Percentiles rank a stretch among this genome's conserved stretches.
Evolutionary conservation across 2,797 vertebrate genomes (phyloP).

Genomic region (Odontamblyopus rebecca): DNA sequence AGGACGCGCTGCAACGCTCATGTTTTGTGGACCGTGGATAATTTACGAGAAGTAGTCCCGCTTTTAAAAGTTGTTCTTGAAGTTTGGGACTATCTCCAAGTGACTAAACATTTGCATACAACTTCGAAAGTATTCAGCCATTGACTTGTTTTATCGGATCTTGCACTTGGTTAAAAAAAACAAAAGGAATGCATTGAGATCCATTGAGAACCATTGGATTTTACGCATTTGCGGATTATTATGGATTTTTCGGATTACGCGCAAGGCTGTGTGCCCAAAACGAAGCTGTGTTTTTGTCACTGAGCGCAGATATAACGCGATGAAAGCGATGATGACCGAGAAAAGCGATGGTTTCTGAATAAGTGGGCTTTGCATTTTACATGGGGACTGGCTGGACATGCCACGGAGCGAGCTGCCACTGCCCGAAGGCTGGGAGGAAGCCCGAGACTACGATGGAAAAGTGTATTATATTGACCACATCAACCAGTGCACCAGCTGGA

Average conservation of each 20-base stretch:
- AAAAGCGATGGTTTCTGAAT: slow-evolving; percentile 51
- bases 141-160: slow-evolving; percentile 8
- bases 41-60: slow-evolving; percentile 12
- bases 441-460: slow-evolving; percentile 94
- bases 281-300: slow-evolving; percentile 32
- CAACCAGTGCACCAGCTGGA: slow-evolving; percentile 92
- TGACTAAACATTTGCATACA: slow-evolving; percentile 1
- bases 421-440: slow-evolving; percentile 96
- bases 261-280: slow-evolving; percentile 41
- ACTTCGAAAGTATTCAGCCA: not conserved
- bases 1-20: slow-evolving; percentile 11
- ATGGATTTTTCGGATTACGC: slow-evolving; percentile 66
- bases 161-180: not conserved
- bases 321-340: slow-evolving; percentile 43
- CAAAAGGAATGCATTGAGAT: slow-evolving; percentile 9
- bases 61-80: slow-evolving; percentile 33
- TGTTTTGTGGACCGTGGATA: slow-evolving; percentile 38
- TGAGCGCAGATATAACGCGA: slow-evolving; percentile 11
- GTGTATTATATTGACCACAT: slow-evolving; percentile 94
- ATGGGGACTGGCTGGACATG: slow-evolving; percentile 88
- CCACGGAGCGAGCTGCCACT: slow-evolving; percentile 95
- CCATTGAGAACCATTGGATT: not conserved
- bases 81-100: slow-evolving; percentile 31
- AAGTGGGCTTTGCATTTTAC: slow-evolving; percentile 66
- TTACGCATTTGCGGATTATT: slow-evolving; percentile 45